Percentiles rank a stretch among this genome's conserved stretches.
phyloP scores from a whole-genome alignment of 2,888 invertebrate genomes.

The Chironomus tentans region DNA sequence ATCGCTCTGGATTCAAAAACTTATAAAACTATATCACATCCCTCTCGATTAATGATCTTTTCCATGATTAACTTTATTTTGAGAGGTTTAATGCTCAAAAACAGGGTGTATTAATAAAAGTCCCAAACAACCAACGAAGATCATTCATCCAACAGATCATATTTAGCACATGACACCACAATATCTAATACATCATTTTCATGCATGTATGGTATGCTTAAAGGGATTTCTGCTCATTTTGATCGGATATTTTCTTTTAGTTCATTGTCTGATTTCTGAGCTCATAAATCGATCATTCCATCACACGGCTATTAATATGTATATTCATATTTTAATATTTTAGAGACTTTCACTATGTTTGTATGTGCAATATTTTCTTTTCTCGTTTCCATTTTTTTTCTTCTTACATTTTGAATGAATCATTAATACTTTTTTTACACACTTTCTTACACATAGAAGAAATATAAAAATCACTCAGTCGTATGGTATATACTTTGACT shows the following conservation, averaged over 20 bases:
- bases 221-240: background rate
- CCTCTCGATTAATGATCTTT: no score
- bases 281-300: background rate
- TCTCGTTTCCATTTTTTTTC: no score
- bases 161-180: no score
- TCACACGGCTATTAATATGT: background rate
- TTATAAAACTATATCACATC: no score
- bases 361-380: conserved; percentile 7
- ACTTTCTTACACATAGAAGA: background rate
- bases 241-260: background rate
- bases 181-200: background rate
- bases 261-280: background rate
- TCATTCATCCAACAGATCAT: no score
- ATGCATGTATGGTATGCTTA: background rate
- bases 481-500: no score
- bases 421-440: conserved; percentile 22
- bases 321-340: background rate
- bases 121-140: no score
- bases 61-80: no score
- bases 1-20: no score
- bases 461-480: no score
- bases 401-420: conserved; percentile 11
- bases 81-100: no score
- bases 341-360: background rate
- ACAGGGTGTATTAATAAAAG: no score